Base-by-base conservation (phyloP, 1,140 invertebrate genomes). In the Drosophila busckii region DNA sequence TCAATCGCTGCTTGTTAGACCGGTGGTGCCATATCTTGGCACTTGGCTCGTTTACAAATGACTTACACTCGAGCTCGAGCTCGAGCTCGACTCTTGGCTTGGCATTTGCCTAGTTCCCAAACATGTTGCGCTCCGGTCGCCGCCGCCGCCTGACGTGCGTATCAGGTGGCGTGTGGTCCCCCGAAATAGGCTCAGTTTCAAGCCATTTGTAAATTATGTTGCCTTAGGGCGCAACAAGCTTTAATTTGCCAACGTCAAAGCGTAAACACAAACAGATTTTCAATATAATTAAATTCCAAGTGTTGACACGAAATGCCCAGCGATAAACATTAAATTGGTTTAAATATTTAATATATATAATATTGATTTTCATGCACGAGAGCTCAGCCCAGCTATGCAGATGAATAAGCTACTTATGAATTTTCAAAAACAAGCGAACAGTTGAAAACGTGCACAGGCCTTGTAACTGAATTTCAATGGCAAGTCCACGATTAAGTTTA, bases 401-500 rank as follows among this genome's bases (percentile, higher is more conserved):
- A 52, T 59, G 48, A 44, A n/a, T n/a, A n/a, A n/a, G n/a, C n/a
- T n/a, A n/a, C n/a, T n/a, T n/a, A n/a, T n/a, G n/a, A n/a, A n/a
- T n/a, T n/a, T n/a, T n/a, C n/a, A n/a, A 22, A 45, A 31, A 17
- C 19, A 34, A 48, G 44, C 19, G 35, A 37, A 68, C 49, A 49
- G 46, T 49, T 49, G 34, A 59, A 65, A 70, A 71, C 73, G 73
- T 84, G 63, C 54, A 44, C 64, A 84, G 84, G n/a, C 84, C 84
- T 86, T 86, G 83, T 83, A 85, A 85, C 65, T 85, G 64, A 73
- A 82, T 82, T 86, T 86, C 84, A 86, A 86, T 86, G 84, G 83
- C 84, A 86, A 75, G 76, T 73, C 76, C 83, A 85, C 71, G 83
- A 60, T 71, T 83, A 76, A 65, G 65, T 80, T 78, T 78, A 38